phyloP scores from a whole-genome alignment of 2,888 invertebrate genomes.

The Platycheirus rosarum region DNA sequence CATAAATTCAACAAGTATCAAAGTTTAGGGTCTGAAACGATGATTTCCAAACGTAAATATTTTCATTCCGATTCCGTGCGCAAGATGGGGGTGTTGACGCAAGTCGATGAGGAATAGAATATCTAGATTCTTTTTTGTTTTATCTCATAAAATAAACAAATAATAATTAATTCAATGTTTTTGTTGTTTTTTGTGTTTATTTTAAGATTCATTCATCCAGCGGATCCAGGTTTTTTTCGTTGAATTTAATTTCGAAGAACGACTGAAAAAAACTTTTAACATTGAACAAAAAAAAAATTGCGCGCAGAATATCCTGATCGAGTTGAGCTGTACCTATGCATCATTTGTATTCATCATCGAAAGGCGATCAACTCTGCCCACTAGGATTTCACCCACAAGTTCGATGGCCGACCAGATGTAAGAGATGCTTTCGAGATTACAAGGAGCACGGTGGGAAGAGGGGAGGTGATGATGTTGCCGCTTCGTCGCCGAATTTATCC shows the following conservation, averaged over 20 bases:
- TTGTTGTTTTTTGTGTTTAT: conserved; percentile 28
- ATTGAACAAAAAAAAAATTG: too few relatives aligned
- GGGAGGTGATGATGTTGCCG: conserved; percentile 88
- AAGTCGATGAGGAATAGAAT: conserved; percentile 26
- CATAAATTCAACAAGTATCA: conserved; percentile 37
- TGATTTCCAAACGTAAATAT: conserved; percentile 62
- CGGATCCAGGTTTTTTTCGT: conserved; percentile 10
- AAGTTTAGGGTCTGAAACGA: conserved; percentile 63
- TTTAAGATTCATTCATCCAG: conserved; percentile 72
- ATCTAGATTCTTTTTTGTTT: background rate
- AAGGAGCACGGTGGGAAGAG: conserved; percentile 93
- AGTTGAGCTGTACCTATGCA: conserved; percentile 78
- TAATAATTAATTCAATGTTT: conserved; percentile 49
- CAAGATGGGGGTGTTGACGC: conserved; percentile 49
- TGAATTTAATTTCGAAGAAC: too few relatives aligned
- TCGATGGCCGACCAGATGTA: conserved; percentile 96
- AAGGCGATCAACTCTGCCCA: conserved; percentile 94
- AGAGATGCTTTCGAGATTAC: conserved; percentile 95
- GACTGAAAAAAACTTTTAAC: too few relatives aligned
- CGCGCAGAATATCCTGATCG: conserved; percentile 25
- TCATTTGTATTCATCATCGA: conserved; percentile 84
- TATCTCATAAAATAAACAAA: conserved; percentile 57
- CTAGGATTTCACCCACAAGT: conserved; percentile 97
- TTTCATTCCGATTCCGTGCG: conserved; percentile 8
- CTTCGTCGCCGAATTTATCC: conserved; percentile 91